Percentiles rank a stretch among this genome's conserved stretches.
Conservation (phyloP, 2,113 vertebrate genomes). For the Indicator maculatus region DNA sequence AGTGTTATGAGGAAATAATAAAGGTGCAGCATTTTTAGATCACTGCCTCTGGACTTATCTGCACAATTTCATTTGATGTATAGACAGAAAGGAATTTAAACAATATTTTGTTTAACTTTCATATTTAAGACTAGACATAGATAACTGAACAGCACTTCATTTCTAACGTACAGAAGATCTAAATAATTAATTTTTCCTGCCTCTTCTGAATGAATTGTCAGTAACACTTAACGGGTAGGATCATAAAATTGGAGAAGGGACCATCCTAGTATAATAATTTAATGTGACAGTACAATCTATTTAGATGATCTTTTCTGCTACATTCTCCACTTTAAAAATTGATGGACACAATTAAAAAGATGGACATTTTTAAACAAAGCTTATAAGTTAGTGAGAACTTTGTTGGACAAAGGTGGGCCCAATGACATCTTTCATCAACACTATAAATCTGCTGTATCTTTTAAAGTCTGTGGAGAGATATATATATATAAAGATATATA, state of each 20-base stretch:
- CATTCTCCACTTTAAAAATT: background rate
- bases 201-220: background rate
- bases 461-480: background rate
- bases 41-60: background rate
- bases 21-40: background rate
- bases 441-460: background rate
- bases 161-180: background rate
- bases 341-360: background rate
- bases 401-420: background rate
- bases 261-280: background rate
- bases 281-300: background rate
- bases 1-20: conserved; percentile 1
- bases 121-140: background rate
- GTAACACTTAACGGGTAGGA: background rate
- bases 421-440: background rate
- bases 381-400: background rate
- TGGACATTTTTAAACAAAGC: background rate
- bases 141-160: background rate
- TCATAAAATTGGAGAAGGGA: background rate
- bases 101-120: background rate
- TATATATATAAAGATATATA: no score
- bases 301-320: background rate
- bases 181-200: background rate
- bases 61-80: background rate
- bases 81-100: background rate